phyloP scores from a whole-genome alignment of 2,888 invertebrate genomes.

The Nesidiocoris tenuis region DNA sequence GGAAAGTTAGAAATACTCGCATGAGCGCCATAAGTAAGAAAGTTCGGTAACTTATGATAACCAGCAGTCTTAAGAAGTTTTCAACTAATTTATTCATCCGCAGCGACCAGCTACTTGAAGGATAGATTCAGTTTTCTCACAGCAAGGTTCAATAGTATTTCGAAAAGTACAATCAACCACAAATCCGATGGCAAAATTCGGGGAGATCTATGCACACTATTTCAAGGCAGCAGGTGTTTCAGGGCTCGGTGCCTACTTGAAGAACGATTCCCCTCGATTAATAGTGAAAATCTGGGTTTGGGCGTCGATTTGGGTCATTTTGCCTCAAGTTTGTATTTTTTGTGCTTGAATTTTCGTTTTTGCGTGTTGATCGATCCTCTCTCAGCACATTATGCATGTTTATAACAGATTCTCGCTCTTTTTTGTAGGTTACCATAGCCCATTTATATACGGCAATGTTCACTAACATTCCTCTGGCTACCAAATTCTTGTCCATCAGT shows the following conservation, averaged over 20 bases:
- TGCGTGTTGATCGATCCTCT: background rate
- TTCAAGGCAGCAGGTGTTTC: slow-evolving; percentile 5
- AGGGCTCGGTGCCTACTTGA: slow-evolving; percentile 8
- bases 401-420: no score
- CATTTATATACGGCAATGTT: slow-evolving; percentile 30
- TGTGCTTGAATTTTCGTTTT: background rate
- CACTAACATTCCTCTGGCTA: slow-evolving; percentile 20
- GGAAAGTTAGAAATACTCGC: no score
- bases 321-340: slow-evolving; percentile 15
- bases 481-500: slow-evolving; percentile 24
- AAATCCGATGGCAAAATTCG: no score
- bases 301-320: slow-evolving; percentile 19
- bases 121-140: no score
- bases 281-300: slow-evolving; percentile 11
- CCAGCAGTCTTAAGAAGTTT: no score
- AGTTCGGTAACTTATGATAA: no score
- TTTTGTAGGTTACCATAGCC: slow-evolving; percentile 26
- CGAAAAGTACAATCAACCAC: no score
- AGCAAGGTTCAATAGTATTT: no score
- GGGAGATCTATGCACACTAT: slow-evolving; percentile 3
- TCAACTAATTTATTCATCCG: no score
- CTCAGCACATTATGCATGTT: no score
- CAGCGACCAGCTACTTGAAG: no score
- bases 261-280: slow-evolving; percentile 8
- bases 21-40: no score